phyloP scores from a whole-genome alignment of 2,113 vertebrate genomes.

The Irena cyanogastra region DNA sequence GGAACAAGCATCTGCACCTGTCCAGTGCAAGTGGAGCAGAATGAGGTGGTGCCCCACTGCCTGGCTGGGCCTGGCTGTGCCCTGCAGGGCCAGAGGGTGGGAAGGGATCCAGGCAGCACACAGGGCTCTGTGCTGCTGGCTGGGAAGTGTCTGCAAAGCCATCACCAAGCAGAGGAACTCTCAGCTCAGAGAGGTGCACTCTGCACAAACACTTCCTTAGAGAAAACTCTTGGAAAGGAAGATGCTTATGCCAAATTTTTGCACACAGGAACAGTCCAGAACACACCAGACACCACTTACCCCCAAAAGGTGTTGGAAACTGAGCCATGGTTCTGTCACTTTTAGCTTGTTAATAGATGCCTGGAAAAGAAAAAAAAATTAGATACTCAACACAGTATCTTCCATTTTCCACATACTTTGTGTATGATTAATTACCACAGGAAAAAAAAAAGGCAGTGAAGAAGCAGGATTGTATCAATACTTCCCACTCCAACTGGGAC shows the following conservation, averaged over 20 bases:
- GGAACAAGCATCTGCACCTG: neutral
- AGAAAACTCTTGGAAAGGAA: neutral
- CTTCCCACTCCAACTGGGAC: neutral
- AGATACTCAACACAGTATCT: neutral
- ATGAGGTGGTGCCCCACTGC: neutral
- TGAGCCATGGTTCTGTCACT: slow-evolving; percentile 94
- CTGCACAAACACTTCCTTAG: neutral
- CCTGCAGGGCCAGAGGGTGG: neutral
- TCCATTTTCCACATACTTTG: neutral
- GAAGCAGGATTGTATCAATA: neutral
- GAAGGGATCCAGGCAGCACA: neutral
- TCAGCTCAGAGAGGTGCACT: neutral
- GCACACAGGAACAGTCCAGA: neutral
- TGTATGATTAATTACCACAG: neutral
- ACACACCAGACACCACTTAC: slow-evolving; percentile 72
- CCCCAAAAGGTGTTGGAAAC: slow-evolving; percentile 93
- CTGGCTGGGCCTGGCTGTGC: neutral
- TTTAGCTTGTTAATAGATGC: slow-evolving; percentile 65
- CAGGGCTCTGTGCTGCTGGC: neutral
- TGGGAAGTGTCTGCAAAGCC: neutral
- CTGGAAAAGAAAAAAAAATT: slow-evolving; percentile 33
- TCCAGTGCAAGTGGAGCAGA: neutral
- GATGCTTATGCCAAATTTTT: neutral
- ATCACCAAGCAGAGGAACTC: neutral
- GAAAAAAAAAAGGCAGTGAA: neutral